Evolutionary conservation across 1,140 invertebrate species (phyloP).

Genomic region (Drosophila virilis): DNA sequence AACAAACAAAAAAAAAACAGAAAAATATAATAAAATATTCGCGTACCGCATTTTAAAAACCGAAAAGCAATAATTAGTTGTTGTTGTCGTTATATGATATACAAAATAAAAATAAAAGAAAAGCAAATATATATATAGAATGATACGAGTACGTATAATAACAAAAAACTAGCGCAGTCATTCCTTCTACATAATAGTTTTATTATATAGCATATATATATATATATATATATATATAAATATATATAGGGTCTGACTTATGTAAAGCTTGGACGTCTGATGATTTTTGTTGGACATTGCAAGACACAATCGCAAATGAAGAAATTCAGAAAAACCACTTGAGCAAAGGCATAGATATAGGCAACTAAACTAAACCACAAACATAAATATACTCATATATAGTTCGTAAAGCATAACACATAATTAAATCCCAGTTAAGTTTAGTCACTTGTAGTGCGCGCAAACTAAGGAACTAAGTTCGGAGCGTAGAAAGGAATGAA

Average conservation of each 20-base stretch:
- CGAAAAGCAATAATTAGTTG: slow-evolving; percentile 82
- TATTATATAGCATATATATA: slow-evolving; percentile 51
- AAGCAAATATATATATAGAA: slow-evolving; percentile 40
- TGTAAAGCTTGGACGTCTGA: slow-evolving; percentile 74
- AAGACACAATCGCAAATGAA: slow-evolving; percentile 78
- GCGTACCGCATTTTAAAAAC: slow-evolving; percentile 73
- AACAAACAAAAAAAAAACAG: slow-evolving; percentile 22
- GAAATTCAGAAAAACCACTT: slow-evolving; percentile 38
- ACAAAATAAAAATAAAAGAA: slow-evolving; percentile 49
- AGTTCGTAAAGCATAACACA: slow-evolving; percentile 30
- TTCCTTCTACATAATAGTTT: slow-evolving; percentile 72
- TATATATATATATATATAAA: slow-evolving; percentile 62
- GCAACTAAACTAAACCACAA: slow-evolving; percentile 22
- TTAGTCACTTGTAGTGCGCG: slow-evolving; percentile 43
- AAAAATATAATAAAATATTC: slow-evolving; percentile 35
- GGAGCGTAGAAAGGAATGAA: slow-evolving; percentile 1
- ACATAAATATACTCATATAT: slow-evolving; percentile 34
- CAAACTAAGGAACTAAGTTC: slow-evolving; percentile 50
- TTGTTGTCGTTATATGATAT: slow-evolving; percentile 80
- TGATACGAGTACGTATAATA: slow-evolving; percentile 46
- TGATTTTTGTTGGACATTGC: slow-evolving; percentile 80
- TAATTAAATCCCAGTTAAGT: slow-evolving; percentile 46
- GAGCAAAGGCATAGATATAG: slow-evolving; percentile 53
- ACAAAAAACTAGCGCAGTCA: slow-evolving; percentile 58
- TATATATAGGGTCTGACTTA: slow-evolving; percentile 70